Evolutionary conservation across 2,797 vertebrate species (phyloP).

Genomic region (Premnoplex brunnescens): DNA sequence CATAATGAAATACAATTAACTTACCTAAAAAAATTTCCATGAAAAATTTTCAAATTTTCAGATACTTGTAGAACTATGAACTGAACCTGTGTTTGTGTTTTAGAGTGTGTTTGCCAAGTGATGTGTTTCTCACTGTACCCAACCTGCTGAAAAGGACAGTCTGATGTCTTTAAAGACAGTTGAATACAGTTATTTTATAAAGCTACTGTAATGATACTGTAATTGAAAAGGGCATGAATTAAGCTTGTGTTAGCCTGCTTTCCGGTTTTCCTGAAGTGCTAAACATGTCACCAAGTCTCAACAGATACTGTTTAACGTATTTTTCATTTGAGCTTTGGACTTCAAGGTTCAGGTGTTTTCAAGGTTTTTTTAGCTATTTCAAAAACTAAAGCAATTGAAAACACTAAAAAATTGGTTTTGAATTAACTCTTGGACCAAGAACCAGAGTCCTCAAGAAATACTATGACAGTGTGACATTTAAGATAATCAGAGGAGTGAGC

Average conservation of each 20-base stretch:
- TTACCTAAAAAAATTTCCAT: neutral
- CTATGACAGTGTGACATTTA: neutral
- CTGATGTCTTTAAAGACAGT: neutral
- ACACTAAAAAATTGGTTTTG: neutral
- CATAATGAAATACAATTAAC: neutral
- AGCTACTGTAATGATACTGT: neutral
- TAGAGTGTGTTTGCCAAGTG: neutral
- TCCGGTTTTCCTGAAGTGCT: neutral
- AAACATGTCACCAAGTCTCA: neutral
- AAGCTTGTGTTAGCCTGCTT: neutral
- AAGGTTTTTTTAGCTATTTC: neutral
- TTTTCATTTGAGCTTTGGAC: neutral
- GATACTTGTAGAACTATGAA: neutral
- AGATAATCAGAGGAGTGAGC: neutral
- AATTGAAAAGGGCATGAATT: neutral
- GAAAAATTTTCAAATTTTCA: neutral
- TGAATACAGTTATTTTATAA: neutral
- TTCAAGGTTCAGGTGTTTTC: rapidly evolving
- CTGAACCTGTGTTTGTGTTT: neutral
- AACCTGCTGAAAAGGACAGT: neutral
- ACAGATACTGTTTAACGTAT: neutral
- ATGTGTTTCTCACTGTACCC: neutral
- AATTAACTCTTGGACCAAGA: neutral
- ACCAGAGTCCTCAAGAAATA: neutral
- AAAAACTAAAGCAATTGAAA: neutral